Conservation (phyloP, 2,888 invertebrate species). For the Sympetrum striolatum region DNA sequence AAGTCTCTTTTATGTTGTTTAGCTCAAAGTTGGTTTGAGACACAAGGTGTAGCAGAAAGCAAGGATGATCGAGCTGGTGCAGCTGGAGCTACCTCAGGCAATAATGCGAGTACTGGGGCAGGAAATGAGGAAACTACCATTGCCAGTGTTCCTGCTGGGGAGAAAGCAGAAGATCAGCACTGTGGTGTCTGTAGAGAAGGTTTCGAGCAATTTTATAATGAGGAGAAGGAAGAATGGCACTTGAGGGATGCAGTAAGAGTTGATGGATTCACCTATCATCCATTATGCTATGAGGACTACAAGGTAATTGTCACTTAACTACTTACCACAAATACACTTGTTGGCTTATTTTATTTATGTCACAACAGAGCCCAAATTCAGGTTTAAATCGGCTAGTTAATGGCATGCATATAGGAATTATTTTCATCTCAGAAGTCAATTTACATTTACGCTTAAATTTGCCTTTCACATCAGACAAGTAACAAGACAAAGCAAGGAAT, state of each 20-base stretch:
- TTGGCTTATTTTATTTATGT: too few relatives aligned
- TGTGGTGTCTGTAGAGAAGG: conserved; percentile 93
- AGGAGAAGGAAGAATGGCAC: conserved; percentile 98
- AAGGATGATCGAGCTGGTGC: conserved; percentile 57
- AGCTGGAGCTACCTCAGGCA: conserved; percentile 63
- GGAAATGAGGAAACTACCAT: conserved; percentile 67
- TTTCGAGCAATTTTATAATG: conserved; percentile 95
- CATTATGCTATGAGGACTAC: conserved; percentile 86
- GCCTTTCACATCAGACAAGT: too few relatives aligned
- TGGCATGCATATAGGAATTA: too few relatives aligned
- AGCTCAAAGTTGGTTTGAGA: conserved; percentile 90
- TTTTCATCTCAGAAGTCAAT: too few relatives aligned
- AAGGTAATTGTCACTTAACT: conserved; percentile 64
- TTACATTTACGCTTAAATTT: too few relatives aligned
- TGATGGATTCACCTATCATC: conserved; percentile 83
- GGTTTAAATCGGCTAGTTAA: too few relatives aligned
- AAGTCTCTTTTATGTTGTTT: conserved; percentile 49
- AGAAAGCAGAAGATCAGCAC: conserved; percentile 68
- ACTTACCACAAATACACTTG: not conserved
- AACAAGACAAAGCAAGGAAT: too few relatives aligned
- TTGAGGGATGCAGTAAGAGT: conserved; percentile 81
- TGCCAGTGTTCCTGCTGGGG: conserved; percentile 75
- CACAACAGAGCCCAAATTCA: too few relatives aligned
- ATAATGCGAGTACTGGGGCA: conserved; percentile 62
- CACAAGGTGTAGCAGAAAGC: conserved; percentile 61